Base-by-base conservation (phyloP, 2,113 vertebrate genomes). In the Echinops telfairi region DNA sequence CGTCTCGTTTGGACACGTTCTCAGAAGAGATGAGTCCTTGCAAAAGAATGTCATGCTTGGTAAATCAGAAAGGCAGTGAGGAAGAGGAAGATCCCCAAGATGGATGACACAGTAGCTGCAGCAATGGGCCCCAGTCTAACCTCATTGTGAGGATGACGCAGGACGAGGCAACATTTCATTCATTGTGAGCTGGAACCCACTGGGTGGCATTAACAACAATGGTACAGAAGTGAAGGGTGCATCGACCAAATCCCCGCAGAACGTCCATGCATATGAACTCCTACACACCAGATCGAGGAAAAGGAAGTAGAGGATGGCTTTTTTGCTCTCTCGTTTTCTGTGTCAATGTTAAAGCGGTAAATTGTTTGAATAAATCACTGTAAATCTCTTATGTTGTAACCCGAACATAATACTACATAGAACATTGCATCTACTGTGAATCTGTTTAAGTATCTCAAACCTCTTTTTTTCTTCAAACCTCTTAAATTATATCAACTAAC, bases 401-500 rank as follows among this genome's bases (percentile, higher is more conserved):
- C 86, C 23, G 83, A 80, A 76, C 29, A 58, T 58, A 93, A 93
- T 86, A 93, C 93, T 20, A 33, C 60, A 33, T 60, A 93, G 43
- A 93, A 80, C n/a, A 76, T 29, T 93, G 47, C 47, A 38, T 87
- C 47, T 25, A 71, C 1, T 70, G 88, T 80, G 90, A 91, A 17
- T 89, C 77, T 27, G 23, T 2, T 29, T 8, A 22, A 66, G 22
- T 22, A n/a, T 87, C 66, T 89, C 77, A 83, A 22, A 70, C 70
- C 66, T 70, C 47, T 53, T 53, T 78, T 9, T 60, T 79, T 88
- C n/a, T 10, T 68, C 53, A 91, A 84, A 73, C 6, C 22, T 71
- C n/a, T 89, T 31, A 47, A 86, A 83, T 94, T 93, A 17, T 57
- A 80, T 94, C 89, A 89, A 91, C 64, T 83, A 47, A 89, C 89